A percentile compares a stretch with the other conserved stretches of the same genome.
These are phyloP conservation scores for Spea hammondii DNA, from an alignment of 2,797 vertebrate species.

Conservation along the genomic window DNA sequence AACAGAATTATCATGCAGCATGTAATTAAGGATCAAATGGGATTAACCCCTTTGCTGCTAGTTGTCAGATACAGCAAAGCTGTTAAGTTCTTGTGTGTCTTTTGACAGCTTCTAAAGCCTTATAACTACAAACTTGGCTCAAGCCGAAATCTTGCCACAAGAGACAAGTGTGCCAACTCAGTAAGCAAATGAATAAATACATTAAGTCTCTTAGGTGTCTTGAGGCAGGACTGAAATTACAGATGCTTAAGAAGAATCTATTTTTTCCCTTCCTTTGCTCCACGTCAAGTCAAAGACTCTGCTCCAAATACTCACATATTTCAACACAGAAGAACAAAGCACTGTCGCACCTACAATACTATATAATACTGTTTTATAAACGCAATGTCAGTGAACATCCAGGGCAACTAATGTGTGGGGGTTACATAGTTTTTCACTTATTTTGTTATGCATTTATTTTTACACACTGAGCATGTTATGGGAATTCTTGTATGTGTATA, in stretches of 20 bases:
- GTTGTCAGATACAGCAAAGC: conserved; percentile 3
- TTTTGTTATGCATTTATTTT: too few species aligned
- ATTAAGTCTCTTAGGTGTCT: background rate
- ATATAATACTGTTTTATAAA: background rate
- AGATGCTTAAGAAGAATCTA: conserved; percentile 18
- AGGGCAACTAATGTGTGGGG: too few species aligned
- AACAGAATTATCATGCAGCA: conserved; percentile 30
- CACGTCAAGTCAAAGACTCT: too few species aligned
- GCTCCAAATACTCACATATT: too few species aligned
- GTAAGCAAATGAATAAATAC: conserved; percentile 4
- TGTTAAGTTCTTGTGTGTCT: conserved; percentile 6
- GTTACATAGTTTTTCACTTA: too few species aligned
- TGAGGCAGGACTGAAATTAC: conserved; percentile 17
- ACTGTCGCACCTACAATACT: background rate
- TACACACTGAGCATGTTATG: too few species aligned
- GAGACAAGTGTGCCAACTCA: background rate
- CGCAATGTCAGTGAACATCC: too few species aligned
- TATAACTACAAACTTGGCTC: conserved; percentile 17
- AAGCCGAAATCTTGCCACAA: conserved; percentile 23
- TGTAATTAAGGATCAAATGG: conserved; percentile 31
- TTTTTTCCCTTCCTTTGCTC: background rate
- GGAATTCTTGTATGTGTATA: too few species aligned
- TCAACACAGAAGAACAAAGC: too few species aligned
- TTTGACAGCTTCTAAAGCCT: conserved; percentile 24
- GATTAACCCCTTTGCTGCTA: conserved; percentile 37